Evolutionary conservation across 1,140 invertebrate genomes (phyloP), one percentile per base, ranked within the genome.

Genomic region (Propsilocerus akamusi): DNA sequence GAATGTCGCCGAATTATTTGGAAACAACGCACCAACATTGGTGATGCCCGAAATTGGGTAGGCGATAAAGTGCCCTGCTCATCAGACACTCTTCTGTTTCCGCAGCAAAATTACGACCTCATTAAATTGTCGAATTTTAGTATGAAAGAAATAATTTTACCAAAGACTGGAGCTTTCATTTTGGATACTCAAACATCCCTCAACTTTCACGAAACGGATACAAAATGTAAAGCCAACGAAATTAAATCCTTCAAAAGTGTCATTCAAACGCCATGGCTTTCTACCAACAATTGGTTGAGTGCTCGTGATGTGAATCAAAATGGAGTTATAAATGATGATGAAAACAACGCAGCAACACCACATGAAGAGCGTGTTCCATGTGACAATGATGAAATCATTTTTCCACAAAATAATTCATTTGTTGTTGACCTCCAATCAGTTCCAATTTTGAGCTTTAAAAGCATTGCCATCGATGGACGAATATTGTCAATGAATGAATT

Each of bases 281-380:
- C 14, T 5, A 17, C n/a, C 4, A 41, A 20, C 22, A 41, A 41
- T 20, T 41, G 34, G 34, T 20, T 20, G 17, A 41, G 14, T 20
- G 22, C 34, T 17, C 14, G 11, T n/a, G n/a, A n/a, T 5, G 17
- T 17, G n/a, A 41, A 17, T 41, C 14, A 17, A 41, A 20, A 6
- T 20, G 34, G 10, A 41, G 10, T n/a, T n/a, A n/a, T n/a, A n/a
- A n/a, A n/a, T n/a, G n/a, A n/a, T n/a, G n/a, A 14, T 20, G 17
- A 41, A 12, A 26, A 20, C 11, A 47, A 12, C 22, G 23, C 49
- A 26, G 51, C 54, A 3, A 48, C 54, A 25, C 58, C 61, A 3
- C 59, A 64, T 17, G 34, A 63, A 24, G 59, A 61, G 14, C 55
- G 57, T n/a, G 51, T 63, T 26, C 62, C 62, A 8, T 64, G 62